Conservation (phyloP, 2,888 invertebrate genomes). For the Isotomurus palustris region DNA sequence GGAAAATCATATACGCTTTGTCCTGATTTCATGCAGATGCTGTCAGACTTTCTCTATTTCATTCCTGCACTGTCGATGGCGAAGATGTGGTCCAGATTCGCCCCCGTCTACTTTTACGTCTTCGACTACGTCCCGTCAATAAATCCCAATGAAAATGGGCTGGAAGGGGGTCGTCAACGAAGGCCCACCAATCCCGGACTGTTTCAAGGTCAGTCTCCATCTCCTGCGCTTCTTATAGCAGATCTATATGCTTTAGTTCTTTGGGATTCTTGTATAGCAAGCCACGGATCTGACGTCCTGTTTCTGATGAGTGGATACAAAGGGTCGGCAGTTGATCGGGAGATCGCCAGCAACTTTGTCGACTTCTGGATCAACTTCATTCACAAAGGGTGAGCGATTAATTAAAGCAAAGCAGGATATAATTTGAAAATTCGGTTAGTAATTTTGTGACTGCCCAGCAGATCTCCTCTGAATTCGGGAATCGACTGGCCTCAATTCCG, state of each 20-base stretch:
- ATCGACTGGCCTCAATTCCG: slow-evolving; percentile 38
- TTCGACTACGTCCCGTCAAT: slow-evolving; percentile 31
- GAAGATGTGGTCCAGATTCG: slow-evolving; percentile 30
- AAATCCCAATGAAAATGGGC: neutral
- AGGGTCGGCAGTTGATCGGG: slow-evolving; percentile 29
- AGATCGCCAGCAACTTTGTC: slow-evolving; percentile 20
- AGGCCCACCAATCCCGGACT: no score
- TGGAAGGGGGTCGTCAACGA: no score
- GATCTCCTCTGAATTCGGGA: slow-evolving; percentile 36
- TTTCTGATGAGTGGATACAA: slow-evolving; percentile 32
- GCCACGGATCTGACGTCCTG: slow-evolving; percentile 31
- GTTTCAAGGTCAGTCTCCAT: neutral
- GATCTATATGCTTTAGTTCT: no score
- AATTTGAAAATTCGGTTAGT: slow-evolving; percentile 4
- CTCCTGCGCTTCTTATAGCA: neutral
- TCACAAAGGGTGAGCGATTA: slow-evolving; percentile 32
- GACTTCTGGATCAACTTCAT: slow-evolving; percentile 40
- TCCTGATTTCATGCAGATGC: slow-evolving; percentile 28
- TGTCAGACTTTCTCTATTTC: slow-evolving; percentile 34
- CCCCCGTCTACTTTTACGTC: slow-evolving; percentile 41
- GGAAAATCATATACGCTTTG: neutral
- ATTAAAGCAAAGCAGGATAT: slow-evolving; percentile 1
- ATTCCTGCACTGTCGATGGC: slow-evolving; percentile 39
- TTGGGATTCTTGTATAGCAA: no score
- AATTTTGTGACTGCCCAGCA: neutral